Evolutionary conservation across 2,888 invertebrate genomes (phyloP).

Genomic region (Magallana nippona): DNA sequence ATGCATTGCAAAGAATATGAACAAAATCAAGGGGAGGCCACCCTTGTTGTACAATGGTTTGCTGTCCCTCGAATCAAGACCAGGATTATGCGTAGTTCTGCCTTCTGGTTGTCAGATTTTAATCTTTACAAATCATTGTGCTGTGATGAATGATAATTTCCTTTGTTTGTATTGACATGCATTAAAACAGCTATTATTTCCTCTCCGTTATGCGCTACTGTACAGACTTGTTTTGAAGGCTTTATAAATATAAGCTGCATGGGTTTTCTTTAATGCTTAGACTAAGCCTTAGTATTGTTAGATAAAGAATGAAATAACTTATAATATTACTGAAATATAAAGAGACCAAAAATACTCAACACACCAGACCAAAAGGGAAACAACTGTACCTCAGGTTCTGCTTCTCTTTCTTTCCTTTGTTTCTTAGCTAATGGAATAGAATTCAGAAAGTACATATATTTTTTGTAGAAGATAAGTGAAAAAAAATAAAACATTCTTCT

Average conservation of each 20-base stretch:
- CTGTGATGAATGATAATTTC: not conserved
- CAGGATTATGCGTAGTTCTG: not conserved
- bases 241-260: not conserved
- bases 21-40: slow-evolving; percentile 29
- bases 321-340: not conserved
- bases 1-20: slow-evolving; percentile 27
- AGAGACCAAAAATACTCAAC: slow-evolving; percentile 31
- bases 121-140: slow-evolving; percentile 14
- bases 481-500: not conserved
- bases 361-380: not conserved
- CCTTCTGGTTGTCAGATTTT: not conserved
- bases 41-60: slow-evolving; percentile 24
- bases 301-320: not conserved
- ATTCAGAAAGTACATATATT: not conserved
- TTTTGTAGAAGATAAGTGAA: not conserved
- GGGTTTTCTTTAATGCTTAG: not conserved
- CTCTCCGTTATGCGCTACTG: not conserved
- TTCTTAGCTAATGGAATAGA: not conserved
- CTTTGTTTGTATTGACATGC: not conserved
- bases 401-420: not conserved
- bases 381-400: not conserved
- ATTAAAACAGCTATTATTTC: not conserved
- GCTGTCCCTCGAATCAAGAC: slow-evolving; percentile 23
- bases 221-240: not conserved
- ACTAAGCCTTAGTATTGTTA: not conserved